Evolutionary conservation across 2,113 vertebrate species (phyloP).

Genomic region (Megalops atlanticus): DNA sequence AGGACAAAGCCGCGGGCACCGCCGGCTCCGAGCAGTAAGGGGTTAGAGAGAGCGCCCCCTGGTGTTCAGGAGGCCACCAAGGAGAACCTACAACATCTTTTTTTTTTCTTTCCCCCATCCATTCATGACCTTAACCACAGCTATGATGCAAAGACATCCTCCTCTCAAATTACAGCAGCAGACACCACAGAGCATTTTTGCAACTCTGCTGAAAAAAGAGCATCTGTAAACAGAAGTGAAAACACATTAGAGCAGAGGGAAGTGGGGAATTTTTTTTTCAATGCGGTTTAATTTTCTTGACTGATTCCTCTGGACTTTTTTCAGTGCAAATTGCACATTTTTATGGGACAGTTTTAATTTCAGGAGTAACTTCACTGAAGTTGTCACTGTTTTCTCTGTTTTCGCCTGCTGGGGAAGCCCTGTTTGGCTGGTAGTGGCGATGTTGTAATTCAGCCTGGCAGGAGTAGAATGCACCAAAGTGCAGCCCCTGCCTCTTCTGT

Average conservation of each 20-base stretch:
- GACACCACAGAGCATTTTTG: no score
- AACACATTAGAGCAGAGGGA: background rate
- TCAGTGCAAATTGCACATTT: constrained; percentile 1
- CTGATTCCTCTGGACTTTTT: background rate
- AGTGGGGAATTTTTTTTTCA: constrained; percentile 19
- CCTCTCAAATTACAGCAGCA: no score
- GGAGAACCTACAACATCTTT: background rate
- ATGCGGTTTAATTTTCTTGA: constrained; percentile 18
- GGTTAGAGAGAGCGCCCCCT: background rate
- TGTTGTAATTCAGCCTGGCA: background rate
- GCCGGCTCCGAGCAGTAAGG: constrained; percentile 68
- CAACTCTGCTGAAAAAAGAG: background rate
- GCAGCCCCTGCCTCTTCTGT: no score
- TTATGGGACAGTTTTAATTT: constrained; percentile 11
- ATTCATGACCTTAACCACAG: background rate
- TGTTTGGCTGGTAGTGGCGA: background rate
- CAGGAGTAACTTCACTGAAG: background rate
- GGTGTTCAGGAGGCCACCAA: background rate
- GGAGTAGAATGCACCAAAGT: no score
- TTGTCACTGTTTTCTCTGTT: background rate
- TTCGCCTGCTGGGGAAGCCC: constrained; percentile 4
- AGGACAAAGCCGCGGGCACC: constrained; percentile 62
- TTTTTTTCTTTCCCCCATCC: background rate
- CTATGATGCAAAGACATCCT: background rate
- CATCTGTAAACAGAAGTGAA: constrained; percentile 6